Evolutionary conservation across 2,113 vertebrate species (phyloP).

Genomic region (Circaetus cinerascens): DNA sequence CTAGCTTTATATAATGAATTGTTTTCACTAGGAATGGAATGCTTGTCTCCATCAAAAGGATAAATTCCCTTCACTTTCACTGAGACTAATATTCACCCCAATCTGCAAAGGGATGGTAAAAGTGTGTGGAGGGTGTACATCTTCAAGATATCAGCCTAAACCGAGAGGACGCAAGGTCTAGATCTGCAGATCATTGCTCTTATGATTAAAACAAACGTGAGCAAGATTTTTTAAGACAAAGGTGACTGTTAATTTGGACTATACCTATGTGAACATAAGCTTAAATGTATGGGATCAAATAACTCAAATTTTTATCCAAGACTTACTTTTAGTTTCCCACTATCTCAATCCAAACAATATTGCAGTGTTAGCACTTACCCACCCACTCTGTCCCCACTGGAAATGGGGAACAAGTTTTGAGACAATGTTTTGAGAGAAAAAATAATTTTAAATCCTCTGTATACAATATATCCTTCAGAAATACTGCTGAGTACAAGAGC

Average conservation of each 20-base stretch:
- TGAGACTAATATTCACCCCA: neutral
- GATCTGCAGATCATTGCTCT: neutral
- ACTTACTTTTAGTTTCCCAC: neutral
- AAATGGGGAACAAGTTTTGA: neutral
- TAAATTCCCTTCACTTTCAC: neutral
- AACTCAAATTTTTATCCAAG: neutral
- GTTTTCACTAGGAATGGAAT: neutral
- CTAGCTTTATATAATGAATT: neutral
- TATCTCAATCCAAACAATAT: neutral
- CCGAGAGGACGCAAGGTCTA: neutral
- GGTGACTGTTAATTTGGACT: neutral
- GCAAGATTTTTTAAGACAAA: neutral
- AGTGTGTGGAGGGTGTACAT: neutral
- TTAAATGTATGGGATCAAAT: neutral
- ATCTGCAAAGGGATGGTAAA: neutral
- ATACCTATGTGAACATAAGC: neutral
- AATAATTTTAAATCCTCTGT: neutral
- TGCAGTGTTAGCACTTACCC: neutral
- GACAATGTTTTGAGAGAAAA: neutral
- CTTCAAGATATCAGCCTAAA: neutral
- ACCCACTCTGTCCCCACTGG: neutral
- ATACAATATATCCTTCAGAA: neutral
- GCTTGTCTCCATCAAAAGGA: neutral
- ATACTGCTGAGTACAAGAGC: neutral
- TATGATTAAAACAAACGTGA: neutral